Percentiles rank a stretch among this genome's conserved stretches.
phyloP scores from a whole-genome alignment of 2,113 vertebrate genomes.

The Percopsis transmontana region DNA sequence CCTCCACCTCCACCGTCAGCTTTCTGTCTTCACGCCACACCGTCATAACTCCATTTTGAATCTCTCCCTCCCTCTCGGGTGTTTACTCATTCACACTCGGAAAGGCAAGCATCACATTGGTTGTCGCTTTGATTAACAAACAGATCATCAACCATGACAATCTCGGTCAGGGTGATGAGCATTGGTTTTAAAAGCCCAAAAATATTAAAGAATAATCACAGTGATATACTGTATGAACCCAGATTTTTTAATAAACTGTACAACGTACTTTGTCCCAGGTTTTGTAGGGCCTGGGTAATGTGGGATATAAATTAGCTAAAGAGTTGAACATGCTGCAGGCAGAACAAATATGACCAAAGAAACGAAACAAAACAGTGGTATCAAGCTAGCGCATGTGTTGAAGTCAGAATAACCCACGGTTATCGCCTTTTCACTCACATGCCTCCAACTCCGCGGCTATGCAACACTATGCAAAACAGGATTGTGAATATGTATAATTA shows the following conservation, averaged over 20 bases:
- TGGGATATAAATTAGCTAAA: neutral
- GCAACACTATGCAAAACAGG: slow-evolving; percentile 84
- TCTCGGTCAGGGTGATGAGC: slow-evolving; percentile 21
- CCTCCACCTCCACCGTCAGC: slow-evolving; percentile 30
- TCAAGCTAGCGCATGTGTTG: slow-evolving; percentile 63
- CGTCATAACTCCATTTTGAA: slow-evolving; percentile 57
- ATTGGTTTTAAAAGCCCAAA: too few species aligned
- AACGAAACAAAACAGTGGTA: slow-evolving; percentile 48
- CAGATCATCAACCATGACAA: slow-evolving; percentile 30
- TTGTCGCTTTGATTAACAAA: slow-evolving; percentile 55
- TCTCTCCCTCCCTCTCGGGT: slow-evolving; percentile 15
- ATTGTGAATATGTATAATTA: slow-evolving; percentile 93
- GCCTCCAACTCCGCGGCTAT: slow-evolving; percentile 59
- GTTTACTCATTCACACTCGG: slow-evolving; percentile 35
- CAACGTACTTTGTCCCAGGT: too few species aligned
- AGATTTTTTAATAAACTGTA: too few species aligned
- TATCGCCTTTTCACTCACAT: slow-evolving; percentile 78
- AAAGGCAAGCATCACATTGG: slow-evolving; percentile 26
- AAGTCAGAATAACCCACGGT: slow-evolving; percentile 73
- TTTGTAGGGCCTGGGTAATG: too few species aligned
- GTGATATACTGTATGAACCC: too few species aligned
- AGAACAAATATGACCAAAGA: slow-evolving; percentile 52
- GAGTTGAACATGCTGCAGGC: slow-evolving; percentile 53
- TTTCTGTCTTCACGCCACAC: slow-evolving; percentile 34
- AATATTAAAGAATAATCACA: too few species aligned